Evolutionary conservation across 2,888 invertebrate species (phyloP), one percentile per base, ranked within the genome.

Genomic region (Periphyllus acericola): DNA sequence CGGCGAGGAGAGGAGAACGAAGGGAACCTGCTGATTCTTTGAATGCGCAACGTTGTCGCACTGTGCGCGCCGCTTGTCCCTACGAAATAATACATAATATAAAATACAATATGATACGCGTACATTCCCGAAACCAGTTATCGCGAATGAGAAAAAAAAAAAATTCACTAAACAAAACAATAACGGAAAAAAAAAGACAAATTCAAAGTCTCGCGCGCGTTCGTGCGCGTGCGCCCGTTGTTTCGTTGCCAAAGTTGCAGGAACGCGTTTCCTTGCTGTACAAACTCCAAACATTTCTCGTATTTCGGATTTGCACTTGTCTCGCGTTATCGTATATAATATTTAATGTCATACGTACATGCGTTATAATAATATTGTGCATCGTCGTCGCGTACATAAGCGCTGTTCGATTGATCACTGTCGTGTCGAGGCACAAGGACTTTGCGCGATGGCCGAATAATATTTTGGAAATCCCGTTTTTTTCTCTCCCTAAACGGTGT

Each of bases 61-160:
- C 29, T 68, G 81, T 66, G 36, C 60, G 79, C 25, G 17, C 34
- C 3, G 17, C 36, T 79, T 14, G 36, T 60, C 11, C 29, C 68
- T 11, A n/a, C 29, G 29, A 4, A 14, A 34, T 29, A 36, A 34
- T 55, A 21, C 55, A 21, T 17, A 14, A 21, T n/a, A n/a, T n/a
- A n/a, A n/a, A n/a, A n/a, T n/a, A n/a, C n/a, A n/a, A n/a, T n/a
- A n/a, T n/a, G n/a, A n/a, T n/a, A n/a, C n/a, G 19, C 55, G 36
- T 68, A 66, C 40, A 81, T 81, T 81, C 4, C 11, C 68, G n/a
- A 81, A 81, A 81, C 81, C 81, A 81, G 81, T 81, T 81, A 68
- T 68, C 2, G 68, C 32, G 11, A 66, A 55, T 40, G 9, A 40
- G 9, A 40, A 40, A 40, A 40, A 5, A 9, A 40, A 40, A 40